A percentile compares a stretch with the other conserved stretches of the same genome.
Evolutionary conservation across 2,797 vertebrate species (phyloP).

Genomic region (Adelosebastes latens): DNA sequence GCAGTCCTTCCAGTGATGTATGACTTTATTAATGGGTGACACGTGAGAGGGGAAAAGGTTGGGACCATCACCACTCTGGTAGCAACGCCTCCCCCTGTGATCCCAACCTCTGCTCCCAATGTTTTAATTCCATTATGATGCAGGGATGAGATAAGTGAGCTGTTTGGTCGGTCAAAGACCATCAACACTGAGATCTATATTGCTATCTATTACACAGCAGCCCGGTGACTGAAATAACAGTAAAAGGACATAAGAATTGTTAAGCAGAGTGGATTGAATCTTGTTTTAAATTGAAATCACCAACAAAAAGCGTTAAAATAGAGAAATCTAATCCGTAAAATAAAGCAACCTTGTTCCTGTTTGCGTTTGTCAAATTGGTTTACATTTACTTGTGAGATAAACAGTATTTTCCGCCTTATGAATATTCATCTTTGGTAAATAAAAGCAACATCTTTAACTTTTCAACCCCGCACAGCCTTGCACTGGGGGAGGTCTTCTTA

Average conservation of each 20-base stretch:
- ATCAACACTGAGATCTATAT: constrained; percentile 54
- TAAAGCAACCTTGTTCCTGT: background rate
- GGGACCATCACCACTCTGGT: background rate
- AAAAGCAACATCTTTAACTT: constrained; percentile 59
- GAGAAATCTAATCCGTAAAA: background rate
- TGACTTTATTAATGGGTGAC: constrained; percentile 56
- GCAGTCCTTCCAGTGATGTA: constrained; percentile 46
- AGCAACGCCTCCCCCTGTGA: background rate
- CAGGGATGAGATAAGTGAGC: constrained; percentile 44
- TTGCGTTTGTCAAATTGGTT: constrained; percentile 4
- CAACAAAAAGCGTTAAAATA: background rate
- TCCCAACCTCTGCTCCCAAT: constrained; percentile 12
- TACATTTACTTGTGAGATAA: constrained; percentile 8
- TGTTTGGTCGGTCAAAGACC: constrained; percentile 36
- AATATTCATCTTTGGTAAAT: constrained; percentile 50
- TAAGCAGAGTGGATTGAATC: background rate
- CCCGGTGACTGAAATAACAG: constrained; percentile 6
- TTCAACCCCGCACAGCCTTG: constrained; percentile 40
- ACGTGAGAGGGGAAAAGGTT: constrained; percentile 12
- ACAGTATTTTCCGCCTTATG: background rate
- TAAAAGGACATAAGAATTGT: constrained; percentile 6
- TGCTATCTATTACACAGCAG: constrained; percentile 39
- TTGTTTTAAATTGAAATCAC: background rate
- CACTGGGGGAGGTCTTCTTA: constrained; percentile 57
- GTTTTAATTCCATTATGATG: constrained; percentile 62